These are phyloP conservation scores for Tapera naevia DNA, from an alignment of 2,797 vertebrate genomes.

Conservation along the genomic window DNA sequence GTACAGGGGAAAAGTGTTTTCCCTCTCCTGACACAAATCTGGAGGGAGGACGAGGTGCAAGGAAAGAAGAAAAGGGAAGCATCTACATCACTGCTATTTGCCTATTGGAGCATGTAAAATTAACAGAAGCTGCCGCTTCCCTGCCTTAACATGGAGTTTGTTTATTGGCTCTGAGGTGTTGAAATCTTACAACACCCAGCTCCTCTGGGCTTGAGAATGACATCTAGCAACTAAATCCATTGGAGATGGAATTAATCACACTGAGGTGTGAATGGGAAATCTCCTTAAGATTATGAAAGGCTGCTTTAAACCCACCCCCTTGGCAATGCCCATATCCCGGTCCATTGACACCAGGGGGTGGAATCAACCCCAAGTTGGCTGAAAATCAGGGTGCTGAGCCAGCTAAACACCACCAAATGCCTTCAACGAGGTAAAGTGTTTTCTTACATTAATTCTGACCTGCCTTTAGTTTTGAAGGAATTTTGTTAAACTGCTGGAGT, in stretches of 20 bases:
- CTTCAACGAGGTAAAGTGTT: neutral
- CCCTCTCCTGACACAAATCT: neutral
- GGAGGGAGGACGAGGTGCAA: neutral
- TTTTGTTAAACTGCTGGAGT: neutral
- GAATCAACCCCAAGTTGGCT: neutral
- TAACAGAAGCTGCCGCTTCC: slow-evolving; percentile 26
- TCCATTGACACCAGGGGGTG: neutral
- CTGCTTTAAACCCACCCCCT: slow-evolving; percentile 9
- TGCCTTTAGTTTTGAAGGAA: neutral
- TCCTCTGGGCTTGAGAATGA: slow-evolving; percentile 20
- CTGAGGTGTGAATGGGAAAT: slow-evolving; percentile 26
- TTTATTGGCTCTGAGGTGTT: neutral
- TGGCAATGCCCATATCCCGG: neutral
- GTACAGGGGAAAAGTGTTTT: neutral
- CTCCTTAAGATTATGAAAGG: neutral
- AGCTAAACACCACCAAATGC: neutral
- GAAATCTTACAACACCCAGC: neutral
- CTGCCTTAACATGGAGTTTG: slow-evolving; percentile 12
- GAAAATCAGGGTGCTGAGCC: neutral
- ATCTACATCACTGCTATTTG: neutral
- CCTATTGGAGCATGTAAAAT: slow-evolving; percentile 29
- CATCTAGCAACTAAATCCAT: slow-evolving; percentile 27
- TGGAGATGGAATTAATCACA: slow-evolving; percentile 26
- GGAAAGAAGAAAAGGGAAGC: neutral
- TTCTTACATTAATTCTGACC: neutral